Evolutionary conservation across 2,113 vertebrate species (phyloP), one percentile per base, ranked within the genome.

Genomic region (Tympanuchus pallidicinctus): DNA sequence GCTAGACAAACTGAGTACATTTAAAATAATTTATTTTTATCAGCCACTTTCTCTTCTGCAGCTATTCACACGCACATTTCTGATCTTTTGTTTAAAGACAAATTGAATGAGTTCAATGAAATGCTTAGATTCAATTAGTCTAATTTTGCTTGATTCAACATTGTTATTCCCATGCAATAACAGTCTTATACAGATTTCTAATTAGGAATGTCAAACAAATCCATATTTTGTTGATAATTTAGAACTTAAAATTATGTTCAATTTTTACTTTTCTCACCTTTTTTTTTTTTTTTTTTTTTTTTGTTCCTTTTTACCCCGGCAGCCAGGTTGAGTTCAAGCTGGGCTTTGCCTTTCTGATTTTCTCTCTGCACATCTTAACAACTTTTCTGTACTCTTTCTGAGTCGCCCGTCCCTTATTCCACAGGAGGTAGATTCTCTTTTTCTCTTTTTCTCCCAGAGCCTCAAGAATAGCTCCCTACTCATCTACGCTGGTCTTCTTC

Each of bases 1-100:
- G 81, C 22, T 32, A 75, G 57, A 91, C 71, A 89, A 42, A 84
- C 10, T 34, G 65, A 95, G 42, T 70, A 7, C 8, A 10, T 28
- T 85, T 50, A 67, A 94, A 93, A 94, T 67, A 94, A 82, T 93
- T 92, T 81, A 27, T 84, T 96, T 56, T 83, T 92, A 78, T 92
- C 90, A 95, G 79, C 8, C 56, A 75, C 71, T 52, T 86, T 81
- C 38, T 92, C 50, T 92, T 86, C 74, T 57, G 50, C 38, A 92
- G 34, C 67, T 56, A 71, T 59, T 91, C 72, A 78, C 8, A 12
- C 85, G 75, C 24, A n/a, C 6, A 94, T 82, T 71, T 69, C 45
- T 94, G 28, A 91, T 36, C 3, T 70, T 89, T 83, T 63, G 78
- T 70, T 93, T 90, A 94, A 93, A 93, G 30, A 89, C 63, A 86